A percentile compares a stretch with the other conserved stretches of the same genome.
Evolutionary conservation across 2,113 vertebrate genomes (phyloP).

Genomic region (Nymphicus hollandicus): DNA sequence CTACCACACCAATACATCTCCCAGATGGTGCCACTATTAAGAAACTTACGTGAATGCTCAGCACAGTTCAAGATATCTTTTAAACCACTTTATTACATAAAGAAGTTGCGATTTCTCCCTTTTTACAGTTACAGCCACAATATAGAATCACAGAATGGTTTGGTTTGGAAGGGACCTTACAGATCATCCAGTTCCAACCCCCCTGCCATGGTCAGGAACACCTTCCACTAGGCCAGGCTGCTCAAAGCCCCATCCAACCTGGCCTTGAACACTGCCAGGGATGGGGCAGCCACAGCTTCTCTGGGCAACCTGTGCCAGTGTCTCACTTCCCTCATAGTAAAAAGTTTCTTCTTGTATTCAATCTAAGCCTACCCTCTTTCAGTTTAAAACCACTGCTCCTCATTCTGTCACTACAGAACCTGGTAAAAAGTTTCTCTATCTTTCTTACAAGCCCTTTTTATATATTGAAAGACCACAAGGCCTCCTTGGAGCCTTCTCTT

Average conservation of each 20-base stretch:
- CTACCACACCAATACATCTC: neutral
- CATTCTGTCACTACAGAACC: neutral
- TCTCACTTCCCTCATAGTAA: neutral
- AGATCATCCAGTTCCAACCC: neutral
- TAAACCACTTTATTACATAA: neutral
- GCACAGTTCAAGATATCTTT: neutral
- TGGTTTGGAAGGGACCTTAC: neutral
- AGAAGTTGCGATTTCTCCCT: neutral
- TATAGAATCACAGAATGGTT: neutral
- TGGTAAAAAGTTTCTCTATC: neutral
- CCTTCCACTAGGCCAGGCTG: neutral
- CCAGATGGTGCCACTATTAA: neutral
- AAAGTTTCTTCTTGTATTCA: neutral
- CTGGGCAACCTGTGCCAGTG: neutral
- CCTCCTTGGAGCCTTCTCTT: neutral
- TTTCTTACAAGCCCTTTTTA: neutral
- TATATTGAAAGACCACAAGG: neutral
- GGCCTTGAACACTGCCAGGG: neutral
- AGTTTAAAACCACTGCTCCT: neutral
- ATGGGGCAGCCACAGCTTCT: fast-evolving
- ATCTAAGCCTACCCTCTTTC: neutral
- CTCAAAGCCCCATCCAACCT: neutral
- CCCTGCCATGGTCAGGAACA: neutral
- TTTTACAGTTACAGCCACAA: neutral
- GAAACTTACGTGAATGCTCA: neutral